Evolutionary conservation across 2,113 vertebrate genomes (phyloP).

Genomic region (Axis porcinus): DNA sequence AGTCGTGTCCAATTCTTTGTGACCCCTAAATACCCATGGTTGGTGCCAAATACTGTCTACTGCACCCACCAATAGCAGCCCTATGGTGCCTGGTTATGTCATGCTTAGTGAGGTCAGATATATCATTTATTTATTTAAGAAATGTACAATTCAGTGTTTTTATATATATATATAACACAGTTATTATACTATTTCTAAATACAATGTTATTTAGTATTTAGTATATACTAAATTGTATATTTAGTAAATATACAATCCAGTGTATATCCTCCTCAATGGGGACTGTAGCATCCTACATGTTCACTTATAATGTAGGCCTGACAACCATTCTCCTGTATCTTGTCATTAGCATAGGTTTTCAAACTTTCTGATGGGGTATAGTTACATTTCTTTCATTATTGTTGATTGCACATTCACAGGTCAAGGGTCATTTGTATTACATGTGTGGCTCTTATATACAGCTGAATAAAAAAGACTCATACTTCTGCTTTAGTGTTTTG

Average conservation of each 20-base stretch:
- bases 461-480: not conserved
- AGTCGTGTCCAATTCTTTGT: not conserved
- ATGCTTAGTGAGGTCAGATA: not conserved
- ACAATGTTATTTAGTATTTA: not conserved
- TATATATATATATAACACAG: not conserved
- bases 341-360: too few species aligned
- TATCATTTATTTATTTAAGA: not conserved
- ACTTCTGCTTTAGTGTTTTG: not conserved
- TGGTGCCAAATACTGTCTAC: not conserved
- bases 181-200: not conserved
- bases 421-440: not conserved
- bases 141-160: not conserved
- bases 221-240: not conserved
- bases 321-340: not conserved
- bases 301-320: fast-evolving
- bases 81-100: not conserved
- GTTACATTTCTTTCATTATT: not conserved
- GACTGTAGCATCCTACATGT: not conserved
- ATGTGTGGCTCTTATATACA: not conserved
- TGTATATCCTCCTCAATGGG: not conserved
- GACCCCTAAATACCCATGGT: not conserved
- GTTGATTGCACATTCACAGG: not conserved
- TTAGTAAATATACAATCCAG: not conserved
- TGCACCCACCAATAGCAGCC: not conserved
- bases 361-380: too few species aligned